phyloP scores from a whole-genome alignment of 2,888 invertebrate genomes.

The Acanthococcus lagerstroemiae region DNA sequence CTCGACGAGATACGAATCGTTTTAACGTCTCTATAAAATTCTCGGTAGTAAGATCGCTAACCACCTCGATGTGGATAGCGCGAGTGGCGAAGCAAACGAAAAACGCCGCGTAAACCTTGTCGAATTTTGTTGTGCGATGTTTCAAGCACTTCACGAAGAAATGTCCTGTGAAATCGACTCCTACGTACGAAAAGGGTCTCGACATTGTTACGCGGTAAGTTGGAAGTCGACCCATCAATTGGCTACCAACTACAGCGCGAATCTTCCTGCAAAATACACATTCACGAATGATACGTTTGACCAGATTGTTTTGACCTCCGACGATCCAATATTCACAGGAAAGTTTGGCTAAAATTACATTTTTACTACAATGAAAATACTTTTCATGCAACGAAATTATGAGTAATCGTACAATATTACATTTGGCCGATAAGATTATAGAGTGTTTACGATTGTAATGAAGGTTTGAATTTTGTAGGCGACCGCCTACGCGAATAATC shows the following conservation, averaged over 20 bases:
- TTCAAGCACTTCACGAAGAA: not conserved
- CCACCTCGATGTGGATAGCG: conserved; percentile 16
- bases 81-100: conserved; percentile 14
- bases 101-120: conserved; percentile 16
- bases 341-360: not conserved
- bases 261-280: conserved; percentile 1
- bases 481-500: conserved; percentile 24
- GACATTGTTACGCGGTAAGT: not conserved
- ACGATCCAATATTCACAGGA: conserved; percentile 2
- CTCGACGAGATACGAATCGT: conserved; percentile 24
- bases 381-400: conserved; percentile 29
- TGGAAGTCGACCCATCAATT: conserved; percentile 12
- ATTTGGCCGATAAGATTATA: conserved; percentile 32
- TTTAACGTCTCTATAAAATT: conserved; percentile 7
- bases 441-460: conserved; percentile 32
- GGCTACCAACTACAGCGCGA: not conserved
- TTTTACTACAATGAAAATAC: conserved; percentile 31
- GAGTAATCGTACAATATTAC: conserved; percentile 29
- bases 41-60: not conserved
- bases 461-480: conserved; percentile 30
- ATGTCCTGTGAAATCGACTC: conserved; percentile 17
- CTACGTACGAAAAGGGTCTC: not conserved
- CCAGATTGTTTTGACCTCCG: not conserved
- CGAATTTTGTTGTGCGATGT: not conserved
- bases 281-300: not conserved